phyloP scores from a whole-genome alignment of 1,140 invertebrate genomes.

The Hyles vespertilio region DNA sequence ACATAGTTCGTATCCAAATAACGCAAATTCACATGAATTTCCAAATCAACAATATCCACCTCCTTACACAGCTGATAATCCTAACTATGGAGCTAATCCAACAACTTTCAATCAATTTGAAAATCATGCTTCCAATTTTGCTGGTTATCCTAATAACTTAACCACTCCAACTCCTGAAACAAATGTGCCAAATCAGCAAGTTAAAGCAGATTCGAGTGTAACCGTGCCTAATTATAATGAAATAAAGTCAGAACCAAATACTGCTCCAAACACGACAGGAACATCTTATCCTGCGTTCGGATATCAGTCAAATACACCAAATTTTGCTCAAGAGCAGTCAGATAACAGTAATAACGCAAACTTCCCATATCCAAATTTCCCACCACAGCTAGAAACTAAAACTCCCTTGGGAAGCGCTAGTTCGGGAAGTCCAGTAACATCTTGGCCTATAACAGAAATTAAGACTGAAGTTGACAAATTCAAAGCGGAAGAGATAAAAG shows the following conservation, averaged over 20 bases:
- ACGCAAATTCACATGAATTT: constrained; percentile 36
- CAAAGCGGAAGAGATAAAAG: constrained; percentile 62
- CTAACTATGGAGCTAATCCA: constrained; percentile 37
- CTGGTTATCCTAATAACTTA: constrained; percentile 48
- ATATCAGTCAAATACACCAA: constrained; percentile 38
- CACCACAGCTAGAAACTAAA: constrained; percentile 54
- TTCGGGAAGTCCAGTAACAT: constrained; percentile 55
- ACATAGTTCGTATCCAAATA: constrained; percentile 35
- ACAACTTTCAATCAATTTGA: constrained; percentile 54
- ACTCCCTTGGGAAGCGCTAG: constrained; percentile 51
- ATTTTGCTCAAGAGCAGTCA: constrained; percentile 33
- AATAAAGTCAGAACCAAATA: constrained; percentile 41
- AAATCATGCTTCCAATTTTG: constrained; percentile 52
- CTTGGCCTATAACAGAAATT: constrained; percentile 62
- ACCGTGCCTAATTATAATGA: constrained; percentile 32
- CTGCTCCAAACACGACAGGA: constrained; percentile 19
- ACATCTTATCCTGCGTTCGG: constrained; percentile 41
- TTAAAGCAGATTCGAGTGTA: constrained; percentile 30
- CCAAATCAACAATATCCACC: constrained; percentile 37
- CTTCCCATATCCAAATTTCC: constrained; percentile 44
- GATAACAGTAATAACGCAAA: constrained; percentile 27
- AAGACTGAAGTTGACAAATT: constrained; percentile 67
- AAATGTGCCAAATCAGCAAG: constrained; percentile 18
- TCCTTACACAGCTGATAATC: constrained; percentile 34
- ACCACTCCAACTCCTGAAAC: constrained; percentile 24